Percentiles rank a stretch among this genome's conserved stretches.
Conservation (phyloP, 1,140 invertebrate species). For the Pectinophora gossypiella region DNA sequence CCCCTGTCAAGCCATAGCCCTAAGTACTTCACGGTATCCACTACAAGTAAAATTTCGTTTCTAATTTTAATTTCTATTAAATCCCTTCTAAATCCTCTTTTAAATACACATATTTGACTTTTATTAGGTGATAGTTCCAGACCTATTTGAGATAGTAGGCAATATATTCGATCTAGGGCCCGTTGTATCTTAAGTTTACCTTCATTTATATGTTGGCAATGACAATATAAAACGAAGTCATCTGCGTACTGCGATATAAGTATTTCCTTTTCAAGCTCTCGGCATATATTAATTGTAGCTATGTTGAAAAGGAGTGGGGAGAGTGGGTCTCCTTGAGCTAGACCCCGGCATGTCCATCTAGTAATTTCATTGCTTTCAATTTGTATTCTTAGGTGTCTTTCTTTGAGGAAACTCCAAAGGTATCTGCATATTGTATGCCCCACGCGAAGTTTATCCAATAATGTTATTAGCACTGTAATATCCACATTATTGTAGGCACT, state of each 20-base stretch:
- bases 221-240: constrained; percentile 1
- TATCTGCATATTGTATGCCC: too few relatives aligned
- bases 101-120: background rate
- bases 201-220: background rate
- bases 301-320: constrained; percentile 9
- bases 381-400: too few relatives aligned
- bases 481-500: too few relatives aligned
- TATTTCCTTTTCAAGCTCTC: background rate
- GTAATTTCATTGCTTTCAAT: background rate
- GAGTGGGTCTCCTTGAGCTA: constrained; percentile 6
- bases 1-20: background rate
- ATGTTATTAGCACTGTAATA: too few relatives aligned
- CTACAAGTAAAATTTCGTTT: background rate
- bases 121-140: background rate
- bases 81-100: background rate
- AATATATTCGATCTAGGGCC: background rate
- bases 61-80: background rate
- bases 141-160: background rate
- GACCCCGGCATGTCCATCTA: background rate
- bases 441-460: too few relatives aligned
- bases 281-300: background rate
- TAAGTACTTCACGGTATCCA: background rate
- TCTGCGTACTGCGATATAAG: constrained; percentile 5
- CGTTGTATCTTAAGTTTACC: background rate
- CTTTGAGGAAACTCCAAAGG: too few relatives aligned